Conservation (phyloP, 2,888 invertebrate genomes). For the Phragmatobia fuliginosa region DNA sequence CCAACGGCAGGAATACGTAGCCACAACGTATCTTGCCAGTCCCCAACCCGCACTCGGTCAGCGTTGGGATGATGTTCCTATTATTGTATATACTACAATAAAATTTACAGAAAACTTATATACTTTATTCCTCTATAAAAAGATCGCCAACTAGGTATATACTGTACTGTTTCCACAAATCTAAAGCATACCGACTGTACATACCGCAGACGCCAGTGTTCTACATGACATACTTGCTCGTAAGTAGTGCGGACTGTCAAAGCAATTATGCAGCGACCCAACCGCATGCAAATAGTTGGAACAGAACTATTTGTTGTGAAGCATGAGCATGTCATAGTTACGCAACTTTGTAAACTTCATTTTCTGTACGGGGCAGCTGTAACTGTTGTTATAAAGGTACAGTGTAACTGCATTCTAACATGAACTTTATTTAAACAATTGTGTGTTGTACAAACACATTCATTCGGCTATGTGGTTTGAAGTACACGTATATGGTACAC, state of each 20-base stretch:
- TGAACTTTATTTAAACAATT: neutral
- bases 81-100: too few species aligned
- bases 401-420: neutral
- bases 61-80: too few species aligned
- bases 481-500: neutral
- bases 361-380: neutral
- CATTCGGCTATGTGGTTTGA: neutral
- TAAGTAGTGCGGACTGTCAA: neutral
- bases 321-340: neutral
- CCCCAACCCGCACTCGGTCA: too few species aligned
- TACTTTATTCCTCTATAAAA: neutral
- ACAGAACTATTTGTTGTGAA: neutral
- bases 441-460: neutral
- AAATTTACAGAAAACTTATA: too few species aligned
- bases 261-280: conserved; percentile 12
- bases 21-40: too few species aligned
- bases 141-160: neutral
- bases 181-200: neutral
- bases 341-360: conserved; percentile 8
- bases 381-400: neutral
- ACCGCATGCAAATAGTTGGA: conserved; percentile 2
- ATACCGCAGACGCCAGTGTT: conserved; percentile 1
- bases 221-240: neutral
- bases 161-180: neutral
- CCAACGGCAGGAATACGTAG: too few species aligned